phyloP scores from a whole-genome alignment of 2,888 invertebrate species.

The Nemapogon koenigi region DNA sequence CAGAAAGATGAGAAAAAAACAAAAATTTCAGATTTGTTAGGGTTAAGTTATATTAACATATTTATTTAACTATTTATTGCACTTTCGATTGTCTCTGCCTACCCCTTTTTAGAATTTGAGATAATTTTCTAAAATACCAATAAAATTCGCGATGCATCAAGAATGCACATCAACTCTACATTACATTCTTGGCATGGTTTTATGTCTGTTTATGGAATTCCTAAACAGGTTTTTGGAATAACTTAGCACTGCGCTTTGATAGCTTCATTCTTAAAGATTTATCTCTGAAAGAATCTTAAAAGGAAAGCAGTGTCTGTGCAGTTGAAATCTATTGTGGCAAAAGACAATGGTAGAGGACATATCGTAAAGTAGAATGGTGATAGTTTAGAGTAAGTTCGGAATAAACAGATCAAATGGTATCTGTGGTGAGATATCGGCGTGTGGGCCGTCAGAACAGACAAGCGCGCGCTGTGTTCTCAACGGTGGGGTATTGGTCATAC shows the following conservation, averaged over 20 bases:
- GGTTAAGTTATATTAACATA: too few relatives aligned
- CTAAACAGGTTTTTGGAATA: slow-evolving; percentile 26
- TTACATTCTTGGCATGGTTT: slow-evolving; percentile 25
- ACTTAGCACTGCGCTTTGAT: slow-evolving; percentile 6
- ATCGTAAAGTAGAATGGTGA: slow-evolving; percentile 42
- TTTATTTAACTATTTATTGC: too few relatives aligned
- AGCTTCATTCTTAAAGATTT: slow-evolving; percentile 6
- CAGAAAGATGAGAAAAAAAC: too few relatives aligned
- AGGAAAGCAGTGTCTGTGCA: slow-evolving; percentile 27
- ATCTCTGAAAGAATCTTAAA: slow-evolving; percentile 23
- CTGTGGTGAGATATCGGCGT: slow-evolving; percentile 27
- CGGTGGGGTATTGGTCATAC: too few relatives aligned
- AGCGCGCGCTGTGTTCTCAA: too few relatives aligned
- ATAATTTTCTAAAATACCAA: too few relatives aligned
- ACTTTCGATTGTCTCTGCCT: too few relatives aligned
- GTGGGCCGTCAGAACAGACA: slow-evolving; percentile 53
- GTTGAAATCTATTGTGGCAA: slow-evolving; percentile 36
- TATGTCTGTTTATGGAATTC: slow-evolving; percentile 31
- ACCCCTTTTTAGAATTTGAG: too few relatives aligned
- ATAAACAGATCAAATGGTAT: slow-evolving; percentile 56
- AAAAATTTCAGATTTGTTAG: too few relatives aligned
- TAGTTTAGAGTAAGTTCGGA: slow-evolving; percentile 30
- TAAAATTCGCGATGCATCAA: too few relatives aligned
- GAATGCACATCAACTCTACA: slow-evolving; percentile 28
- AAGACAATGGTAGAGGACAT: slow-evolving; percentile 43